Percentiles rank a stretch among this genome's conserved stretches.
phyloP scores from a whole-genome alignment of 2,797 vertebrate genomes.

The Lacerta bilineata region DNA sequence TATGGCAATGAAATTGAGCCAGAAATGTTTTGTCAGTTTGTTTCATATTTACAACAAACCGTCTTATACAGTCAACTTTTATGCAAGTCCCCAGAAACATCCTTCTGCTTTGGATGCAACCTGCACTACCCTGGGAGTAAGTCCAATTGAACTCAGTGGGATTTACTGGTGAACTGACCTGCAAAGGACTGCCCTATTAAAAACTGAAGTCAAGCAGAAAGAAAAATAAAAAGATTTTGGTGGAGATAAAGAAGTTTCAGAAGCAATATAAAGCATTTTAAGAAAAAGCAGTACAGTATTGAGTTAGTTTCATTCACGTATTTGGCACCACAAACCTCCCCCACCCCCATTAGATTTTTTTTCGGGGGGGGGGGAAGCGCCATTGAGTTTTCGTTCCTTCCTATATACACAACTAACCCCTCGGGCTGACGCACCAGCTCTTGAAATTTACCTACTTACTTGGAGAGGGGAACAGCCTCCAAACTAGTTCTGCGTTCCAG shows the following conservation, averaged over 20 bases:
- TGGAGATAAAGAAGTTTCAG: too few relatives aligned
- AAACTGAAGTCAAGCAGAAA: neutral
- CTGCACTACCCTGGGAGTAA: neutral
- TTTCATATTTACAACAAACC: rapidly evolving
- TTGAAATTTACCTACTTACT: slow-evolving; percentile 61
- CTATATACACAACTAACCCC: neutral
- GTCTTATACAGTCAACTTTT: neutral
- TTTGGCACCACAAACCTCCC: neutral
- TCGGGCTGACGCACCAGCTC: slow-evolving; percentile 31
- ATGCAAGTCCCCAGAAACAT: neutral
- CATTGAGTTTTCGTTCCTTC: neutral
- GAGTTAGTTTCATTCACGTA: neutral
- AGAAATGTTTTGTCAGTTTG: neutral
- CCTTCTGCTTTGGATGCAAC: neutral
- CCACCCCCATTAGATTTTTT: rapidly evolving
- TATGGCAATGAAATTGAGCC: neutral
- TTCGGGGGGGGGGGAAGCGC: neutral
- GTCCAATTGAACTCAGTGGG: neutral
- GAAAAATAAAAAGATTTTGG: neutral
- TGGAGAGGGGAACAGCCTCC: neutral
- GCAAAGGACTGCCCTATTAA: neutral
- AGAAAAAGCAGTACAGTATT: rapidly evolving
- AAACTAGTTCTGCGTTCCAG: slow-evolving; percentile 48
- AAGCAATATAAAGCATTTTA: neutral
- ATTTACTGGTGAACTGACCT: too few relatives aligned